A percentile compares a stretch with the other conserved stretches of the same genome.
Evolutionary conservation across 2,797 vertebrate species (phyloP).

Genomic region (Tapirus indicus): DNA sequence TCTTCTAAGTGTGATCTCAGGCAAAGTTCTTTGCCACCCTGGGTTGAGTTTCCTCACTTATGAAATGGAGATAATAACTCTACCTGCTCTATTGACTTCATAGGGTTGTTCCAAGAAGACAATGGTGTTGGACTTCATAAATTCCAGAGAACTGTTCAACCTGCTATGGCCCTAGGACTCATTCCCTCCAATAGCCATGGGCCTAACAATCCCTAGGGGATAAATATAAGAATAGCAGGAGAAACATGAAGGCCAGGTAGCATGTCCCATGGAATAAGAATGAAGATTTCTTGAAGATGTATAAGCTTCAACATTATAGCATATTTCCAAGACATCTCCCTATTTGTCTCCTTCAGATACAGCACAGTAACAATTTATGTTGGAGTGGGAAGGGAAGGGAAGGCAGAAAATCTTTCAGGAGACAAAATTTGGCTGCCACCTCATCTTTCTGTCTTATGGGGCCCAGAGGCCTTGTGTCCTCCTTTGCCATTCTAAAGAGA

Average conservation of each 20-base stretch:
- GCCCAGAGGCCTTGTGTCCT: not conserved
- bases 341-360: not conserved
- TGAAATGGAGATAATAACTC: not conserved
- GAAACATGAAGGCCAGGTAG: not conserved
- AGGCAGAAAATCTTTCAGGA: not conserved
- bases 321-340: not conserved
- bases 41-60: not conserved
- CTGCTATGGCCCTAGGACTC: not conserved
- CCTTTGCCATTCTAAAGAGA: not conserved
- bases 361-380: not conserved
- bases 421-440: not conserved
- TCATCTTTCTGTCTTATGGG: not conserved
- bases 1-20: not conserved
- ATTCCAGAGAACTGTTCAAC: not conserved
- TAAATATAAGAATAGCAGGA: not conserved
- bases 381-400: not conserved
- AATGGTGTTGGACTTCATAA: not conserved
- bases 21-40: not conserved
- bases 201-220: not conserved
- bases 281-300: not conserved
- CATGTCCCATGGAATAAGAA: not conserved
- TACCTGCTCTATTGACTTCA: not conserved
- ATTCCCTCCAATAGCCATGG: no score
- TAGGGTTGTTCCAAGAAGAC: not conserved
- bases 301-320: not conserved